phyloP scores from a whole-genome alignment of 2,113 vertebrate species.

The Tricholaema leucomelas region DNA sequence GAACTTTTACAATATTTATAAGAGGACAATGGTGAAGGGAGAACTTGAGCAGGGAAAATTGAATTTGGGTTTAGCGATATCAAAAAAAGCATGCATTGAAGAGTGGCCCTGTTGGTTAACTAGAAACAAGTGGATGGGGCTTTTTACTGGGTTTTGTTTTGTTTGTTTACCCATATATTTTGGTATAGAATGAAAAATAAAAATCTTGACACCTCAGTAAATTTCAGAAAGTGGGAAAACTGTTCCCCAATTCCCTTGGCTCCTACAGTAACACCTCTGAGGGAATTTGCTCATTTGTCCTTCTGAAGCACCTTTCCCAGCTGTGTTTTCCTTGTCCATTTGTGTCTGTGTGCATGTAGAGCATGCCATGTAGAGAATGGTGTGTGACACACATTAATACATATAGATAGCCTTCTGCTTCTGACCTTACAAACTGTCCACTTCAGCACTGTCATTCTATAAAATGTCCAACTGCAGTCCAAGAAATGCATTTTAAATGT shows the following conservation, averaged over 20 bases:
- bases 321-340: background rate
- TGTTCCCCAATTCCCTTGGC: background rate
- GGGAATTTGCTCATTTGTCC: background rate
- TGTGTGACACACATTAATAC: conserved; percentile 44
- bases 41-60: background rate
- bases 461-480: conserved; percentile 53
- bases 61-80: background rate
- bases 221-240: background rate
- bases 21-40: background rate
- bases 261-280: background rate
- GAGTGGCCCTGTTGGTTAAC: background rate
- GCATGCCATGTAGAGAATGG: background rate
- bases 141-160: background rate
- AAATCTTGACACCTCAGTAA: background rate
- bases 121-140: background rate
- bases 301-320: background rate
- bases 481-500: conserved; percentile 70
- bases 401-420: conserved; percentile 50
- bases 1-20: background rate
- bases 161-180: background rate
- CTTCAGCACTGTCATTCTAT: conserved; percentile 66
- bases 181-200: background rate
- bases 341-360: background rate
- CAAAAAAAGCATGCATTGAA: background rate
- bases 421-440: conserved; percentile 70